phyloP scores from a whole-genome alignment of 1,140 invertebrate species.

The Helicorthomorpha holstii region DNA sequence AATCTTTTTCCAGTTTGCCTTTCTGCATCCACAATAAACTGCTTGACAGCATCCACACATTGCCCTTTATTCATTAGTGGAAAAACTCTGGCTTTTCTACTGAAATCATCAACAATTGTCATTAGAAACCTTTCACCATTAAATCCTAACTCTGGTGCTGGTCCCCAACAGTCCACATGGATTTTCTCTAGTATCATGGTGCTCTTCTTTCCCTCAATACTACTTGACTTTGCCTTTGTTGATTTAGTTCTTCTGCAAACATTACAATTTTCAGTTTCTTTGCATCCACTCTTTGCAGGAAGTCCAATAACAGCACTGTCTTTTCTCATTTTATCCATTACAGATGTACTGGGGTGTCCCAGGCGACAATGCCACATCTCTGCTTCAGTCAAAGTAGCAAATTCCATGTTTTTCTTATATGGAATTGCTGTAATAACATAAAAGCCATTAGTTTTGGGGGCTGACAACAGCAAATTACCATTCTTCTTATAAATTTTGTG shows the following conservation, averaged over 20 bases:
- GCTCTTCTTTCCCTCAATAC: no score
- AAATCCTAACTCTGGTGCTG: background rate
- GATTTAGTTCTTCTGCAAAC: background rate
- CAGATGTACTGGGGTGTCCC: background rate
- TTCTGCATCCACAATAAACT: background rate
- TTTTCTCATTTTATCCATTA: background rate
- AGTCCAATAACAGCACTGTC: background rate
- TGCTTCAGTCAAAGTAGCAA: background rate
- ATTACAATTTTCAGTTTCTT: constrained; percentile 7
- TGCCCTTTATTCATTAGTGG: background rate
- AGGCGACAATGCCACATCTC: constrained; percentile 5
- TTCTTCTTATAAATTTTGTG: background rate
- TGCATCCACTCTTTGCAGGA: constrained; percentile 1
- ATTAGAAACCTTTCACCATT: constrained; percentile 4
- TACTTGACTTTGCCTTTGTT: background rate
- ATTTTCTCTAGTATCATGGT: constrained; percentile 2
- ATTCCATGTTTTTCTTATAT: background rate
- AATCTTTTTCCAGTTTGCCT: background rate
- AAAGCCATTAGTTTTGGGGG: background rate
- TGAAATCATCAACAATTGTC: background rate
- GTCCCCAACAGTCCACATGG: constrained; percentile 10
- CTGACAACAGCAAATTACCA: background rate
- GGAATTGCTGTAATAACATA: background rate
- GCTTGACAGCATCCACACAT: background rate
- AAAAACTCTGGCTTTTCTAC: background rate